These are phyloP conservation scores for Fissipunctia ypsillon DNA, from an alignment of 2,888 invertebrate species.

Conservation along the genomic window DNA sequence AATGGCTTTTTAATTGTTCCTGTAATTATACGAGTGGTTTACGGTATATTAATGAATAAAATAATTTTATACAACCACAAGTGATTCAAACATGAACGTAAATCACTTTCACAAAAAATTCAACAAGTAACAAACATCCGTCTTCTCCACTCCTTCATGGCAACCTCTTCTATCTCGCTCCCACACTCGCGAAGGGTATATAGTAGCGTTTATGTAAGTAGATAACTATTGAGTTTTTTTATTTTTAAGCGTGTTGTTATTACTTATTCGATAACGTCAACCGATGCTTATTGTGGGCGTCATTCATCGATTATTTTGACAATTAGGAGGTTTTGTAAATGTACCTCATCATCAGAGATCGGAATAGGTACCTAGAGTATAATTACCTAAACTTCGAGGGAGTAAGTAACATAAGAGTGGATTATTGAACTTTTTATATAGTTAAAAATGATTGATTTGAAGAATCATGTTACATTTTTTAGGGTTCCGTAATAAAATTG, in stretches of 20 bases:
- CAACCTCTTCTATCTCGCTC: conserved; percentile 78
- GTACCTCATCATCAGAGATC: too few species aligned
- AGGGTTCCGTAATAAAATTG: too few species aligned
- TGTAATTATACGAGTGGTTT: too few species aligned
- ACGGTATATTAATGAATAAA: background rate
- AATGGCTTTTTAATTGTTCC: too few species aligned
- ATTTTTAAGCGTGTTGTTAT: conserved; percentile 57
- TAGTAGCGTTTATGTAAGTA: conserved; percentile 76
- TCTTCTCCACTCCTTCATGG: conserved; percentile 71
- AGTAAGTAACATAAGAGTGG: too few species aligned
- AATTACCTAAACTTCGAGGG: too few species aligned
- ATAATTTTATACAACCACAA: background rate
- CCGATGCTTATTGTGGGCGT: conserved; percentile 30
- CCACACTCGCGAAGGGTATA: conserved; percentile 77
- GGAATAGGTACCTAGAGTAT: too few species aligned
- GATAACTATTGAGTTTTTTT: conserved; percentile 54
- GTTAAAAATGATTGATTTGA: too few species aligned
- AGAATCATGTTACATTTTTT: too few species aligned
- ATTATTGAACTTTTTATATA: too few species aligned
- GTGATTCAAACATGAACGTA: background rate
- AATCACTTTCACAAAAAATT: conserved; percentile 30
- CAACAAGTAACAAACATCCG: background rate
- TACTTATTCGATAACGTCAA: conserved; percentile 55
- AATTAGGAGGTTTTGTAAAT: background rate
- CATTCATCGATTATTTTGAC: conserved; percentile 32